Percentiles rank a stretch among this genome's conserved stretches.
These are phyloP conservation scores for Tribolium freemani DNA, from an alignment of 2,888 invertebrate species.

Conservation along the genomic window DNA sequence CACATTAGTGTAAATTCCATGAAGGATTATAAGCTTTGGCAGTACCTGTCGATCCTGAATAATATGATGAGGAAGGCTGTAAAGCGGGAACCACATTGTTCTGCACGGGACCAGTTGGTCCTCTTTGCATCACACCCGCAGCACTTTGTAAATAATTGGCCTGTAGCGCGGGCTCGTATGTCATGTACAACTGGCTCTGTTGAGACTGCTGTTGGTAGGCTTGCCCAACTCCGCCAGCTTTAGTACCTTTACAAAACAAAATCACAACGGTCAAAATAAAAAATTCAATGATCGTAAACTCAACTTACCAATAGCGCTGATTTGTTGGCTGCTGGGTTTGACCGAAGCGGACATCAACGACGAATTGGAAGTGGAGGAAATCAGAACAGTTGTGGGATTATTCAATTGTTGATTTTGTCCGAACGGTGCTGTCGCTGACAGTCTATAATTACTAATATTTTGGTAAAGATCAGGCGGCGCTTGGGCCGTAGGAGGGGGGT, in stretches of 20 bases:
- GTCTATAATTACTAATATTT: constrained; percentile 65
- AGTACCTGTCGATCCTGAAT: constrained; percentile 70
- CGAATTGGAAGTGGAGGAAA: constrained; percentile 90
- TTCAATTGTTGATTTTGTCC: constrained; percentile 86
- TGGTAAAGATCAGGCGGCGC: constrained; percentile 81
- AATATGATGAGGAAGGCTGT: constrained; percentile 70
- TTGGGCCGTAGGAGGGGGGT: constrained; percentile 70
- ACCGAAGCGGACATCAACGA: constrained; percentile 90
- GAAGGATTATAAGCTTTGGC: constrained; percentile 59
- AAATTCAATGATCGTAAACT: neutral
- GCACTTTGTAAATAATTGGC: constrained; percentile 75
- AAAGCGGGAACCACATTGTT: constrained; percentile 69
- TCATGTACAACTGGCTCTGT: constrained; percentile 72
- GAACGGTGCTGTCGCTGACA: constrained; percentile 75
- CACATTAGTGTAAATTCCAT: constrained; percentile 52
- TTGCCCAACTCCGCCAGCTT: constrained; percentile 72
- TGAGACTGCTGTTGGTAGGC: constrained; percentile 72
- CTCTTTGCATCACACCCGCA: constrained; percentile 76
- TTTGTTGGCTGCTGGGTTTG: constrained; percentile 85
- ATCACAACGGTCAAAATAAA: constrained; percentile 1
- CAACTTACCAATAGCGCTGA: constrained; percentile 82
- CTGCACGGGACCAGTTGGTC: constrained; percentile 68
- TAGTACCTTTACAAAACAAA: constrained; percentile 65
- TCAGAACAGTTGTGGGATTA: constrained; percentile 89
- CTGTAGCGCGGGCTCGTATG: constrained; percentile 73